Evolutionary conservation across 2,888 invertebrate genomes (phyloP), one percentile per base, ranked within the genome.

Genomic region (Diabrotica balteata): DNA sequence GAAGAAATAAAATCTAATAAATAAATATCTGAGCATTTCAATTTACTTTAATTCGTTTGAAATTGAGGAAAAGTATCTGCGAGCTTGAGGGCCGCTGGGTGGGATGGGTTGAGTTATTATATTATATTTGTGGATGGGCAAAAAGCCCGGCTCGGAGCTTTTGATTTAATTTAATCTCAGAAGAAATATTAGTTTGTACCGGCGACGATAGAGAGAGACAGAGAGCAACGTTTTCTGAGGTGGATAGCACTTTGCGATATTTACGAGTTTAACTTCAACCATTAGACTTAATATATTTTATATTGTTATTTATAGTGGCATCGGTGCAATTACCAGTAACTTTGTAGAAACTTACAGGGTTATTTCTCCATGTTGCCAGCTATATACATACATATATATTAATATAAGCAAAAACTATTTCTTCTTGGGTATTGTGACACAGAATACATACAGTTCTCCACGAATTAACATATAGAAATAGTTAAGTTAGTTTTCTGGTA

Each of bases 101-200:
- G n/a, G 62, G 53, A 62, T 75, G 76, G 71, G 72, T 63, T 68
- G 73, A 79, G 79, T 80, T 80, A 80, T 80, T 81, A 80, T 82
- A 81, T 81, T 81, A 81, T 81, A 80, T 81, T 80, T 77, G 78
- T 75, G 77, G 78, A 75, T 78, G 77, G 78, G 75, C 76, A 75
- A 76, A 78, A 77, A 75, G 77, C 76, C 77, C 78, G 75, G 70
- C 73, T 74, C 72, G 73, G 76, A 79, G 79, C 79, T 81, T 83
- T 84, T 84, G 83, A 83, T 84, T 84, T 84, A 83, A 84, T 84
- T 84, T 83, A 83, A 84, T 83, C 82, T 82, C 79, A 74, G 79
- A 79, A 83, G 82, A 82, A 83, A 82, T 83, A 83, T 83, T 84
- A 83, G 81, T 82, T 81, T 79, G 42, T 50, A 42, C 46, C 10